These are phyloP conservation scores for Stenurella melanura DNA, from an alignment of 2,888 invertebrate species.

Conservation along the genomic window DNA sequence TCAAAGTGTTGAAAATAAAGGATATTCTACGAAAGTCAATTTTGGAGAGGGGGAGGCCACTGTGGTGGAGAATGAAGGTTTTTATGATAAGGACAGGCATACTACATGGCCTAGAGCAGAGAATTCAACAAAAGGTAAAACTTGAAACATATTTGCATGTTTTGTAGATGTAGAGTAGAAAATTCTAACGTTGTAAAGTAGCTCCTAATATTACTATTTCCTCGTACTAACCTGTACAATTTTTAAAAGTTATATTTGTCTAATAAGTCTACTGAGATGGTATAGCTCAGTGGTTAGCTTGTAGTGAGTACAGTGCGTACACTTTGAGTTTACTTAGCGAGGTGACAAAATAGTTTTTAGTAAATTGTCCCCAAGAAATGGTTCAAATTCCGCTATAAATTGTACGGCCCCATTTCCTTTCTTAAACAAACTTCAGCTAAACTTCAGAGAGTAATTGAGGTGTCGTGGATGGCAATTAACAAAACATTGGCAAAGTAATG, in stretches of 20 bases:
- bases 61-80: constrained; percentile 69
- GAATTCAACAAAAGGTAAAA: constrained; percentile 66
- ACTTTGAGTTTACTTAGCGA: no score
- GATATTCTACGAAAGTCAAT: constrained; percentile 79
- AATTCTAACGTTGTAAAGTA: constrained; percentile 8
- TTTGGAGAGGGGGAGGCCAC: constrained; percentile 73
- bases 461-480: no score
- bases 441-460: no score
- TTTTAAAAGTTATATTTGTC: not conserved
- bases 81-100: constrained; percentile 57
- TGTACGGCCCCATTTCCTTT: no score
- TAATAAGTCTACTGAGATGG: no score
- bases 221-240: constrained; percentile 16
- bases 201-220: constrained; percentile 1
- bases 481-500: no score
- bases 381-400: no score
- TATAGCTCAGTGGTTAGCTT: no score
- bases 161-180: not conserved
- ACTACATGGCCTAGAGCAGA: constrained; percentile 68
- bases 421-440: no score
- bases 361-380: no score
- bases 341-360: no score
- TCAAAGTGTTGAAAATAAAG: constrained; percentile 68
- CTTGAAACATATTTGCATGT: constrained; percentile 13
- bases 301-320: no score